Base-by-base conservation (phyloP, 2,797 vertebrate genomes). In the Pseudomugil gertrudae region DNA sequence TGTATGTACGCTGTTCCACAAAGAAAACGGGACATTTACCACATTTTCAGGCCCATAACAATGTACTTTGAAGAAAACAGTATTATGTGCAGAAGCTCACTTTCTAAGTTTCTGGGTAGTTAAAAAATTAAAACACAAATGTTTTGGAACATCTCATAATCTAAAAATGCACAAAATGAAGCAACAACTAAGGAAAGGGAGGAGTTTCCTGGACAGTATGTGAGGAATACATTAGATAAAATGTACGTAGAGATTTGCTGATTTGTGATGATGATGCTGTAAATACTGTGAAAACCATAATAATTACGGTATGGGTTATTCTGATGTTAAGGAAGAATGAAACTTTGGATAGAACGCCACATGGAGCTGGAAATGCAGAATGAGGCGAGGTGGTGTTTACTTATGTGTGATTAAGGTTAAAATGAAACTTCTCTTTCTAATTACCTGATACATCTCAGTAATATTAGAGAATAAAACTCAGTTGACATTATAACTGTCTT, bases 341-440 rank as follows among this genome's bases (percentile, higher is more conserved):
- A 5, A 38, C 54, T 35, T 69, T 32, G 33, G 43, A 13, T 54
- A 54, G 33, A 50, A 59, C 63, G 30, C 64, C 33, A 51, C 62
- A 21, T 45, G n/a, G 21, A 69, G 65, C 53, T 59, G 55, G 57
- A 56, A 63, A 77, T 75, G 19, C 68, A 36, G 80, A 79, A 85
- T 73, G 13, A 2, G 33, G 26, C 3, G 29, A 29, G 5, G 29
- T 29, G 11, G 0, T 54, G 14, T 51, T 45, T 30, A 13, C 29
- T 19, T 30, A 30, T 19, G 2, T 80, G 76, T 76, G 47, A 59
- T 62, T 80, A 57, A 58, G 38, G 53, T 69, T 57, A 33, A 53
- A 72, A 21, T 35, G 43, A 61, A 54, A 38, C 51, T 64, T 83
- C 64, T 74, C 61, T 51, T 76, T 61, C 51, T 75, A 57, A 68